Base-by-base conservation (phyloP, 2,113 vertebrate species). In the Manacus vitellinus region DNA sequence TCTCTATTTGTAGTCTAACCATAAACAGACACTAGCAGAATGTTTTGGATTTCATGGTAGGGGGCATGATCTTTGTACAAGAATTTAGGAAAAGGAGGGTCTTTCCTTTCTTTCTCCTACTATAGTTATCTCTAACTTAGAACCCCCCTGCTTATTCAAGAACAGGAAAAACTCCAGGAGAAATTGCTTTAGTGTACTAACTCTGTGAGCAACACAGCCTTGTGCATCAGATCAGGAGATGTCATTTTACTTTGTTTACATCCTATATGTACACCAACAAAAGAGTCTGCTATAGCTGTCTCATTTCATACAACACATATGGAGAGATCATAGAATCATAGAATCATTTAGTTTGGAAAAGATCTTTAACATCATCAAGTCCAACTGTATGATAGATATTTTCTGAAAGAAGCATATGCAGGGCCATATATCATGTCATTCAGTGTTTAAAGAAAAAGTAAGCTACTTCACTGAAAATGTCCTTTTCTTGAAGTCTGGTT, bases 401-500 rank as follows among this genome's bases (percentile, higher is more conserved):
- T 92, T 85, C 75, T 92, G 75, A 80, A 91, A 90, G 54, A 46
- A 82, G 62, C 39, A 59, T 19, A 31, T 37, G 56, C 62, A 80
- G 62, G 92, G 15, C 56, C 61, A 33, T 83, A 49, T 77, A 86
- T 95, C 82, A 74, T 73, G 65, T 92, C 87, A 92, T 89, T 91
- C 63, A 84, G 31, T 41, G 15, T 52, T 20, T 65, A 61, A 65
- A 73, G 55, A 56, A 85, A 63, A 67, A 73, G 49, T 52, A 82
- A 65, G 24, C 15, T 7, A 41, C 37, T 94, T 59, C 63, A n/a
- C 41, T 56, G 39, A 47, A 96, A 89, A 49, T 52, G 9, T 39
- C 24, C 44, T 89, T 93, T 71, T 80, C 49, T 25, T 46, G 54
- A 78, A 41, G 27, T 41, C 41, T 35, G 35, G 19, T 83, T 92